These are phyloP conservation scores for Stegodyphus dumicola DNA, from an alignment of 1,140 invertebrate species.

Conservation along the genomic window DNA sequence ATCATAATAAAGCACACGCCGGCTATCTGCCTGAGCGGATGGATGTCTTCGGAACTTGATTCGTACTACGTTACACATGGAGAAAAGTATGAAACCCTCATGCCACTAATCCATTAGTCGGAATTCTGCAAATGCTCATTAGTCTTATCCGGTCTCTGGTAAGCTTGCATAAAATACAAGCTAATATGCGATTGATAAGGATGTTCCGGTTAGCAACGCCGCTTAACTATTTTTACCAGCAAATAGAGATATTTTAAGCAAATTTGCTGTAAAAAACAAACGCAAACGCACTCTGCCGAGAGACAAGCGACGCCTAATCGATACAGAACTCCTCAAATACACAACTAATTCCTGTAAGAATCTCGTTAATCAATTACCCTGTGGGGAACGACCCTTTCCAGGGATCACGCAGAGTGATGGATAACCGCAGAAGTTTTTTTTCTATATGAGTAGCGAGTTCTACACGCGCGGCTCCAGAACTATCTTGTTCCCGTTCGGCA, in stretches of 20 bases:
- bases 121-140: too few relatives aligned
- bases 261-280: background rate
- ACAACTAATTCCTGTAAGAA: background rate
- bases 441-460: background rate
- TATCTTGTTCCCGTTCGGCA: background rate
- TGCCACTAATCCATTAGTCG: too few relatives aligned
- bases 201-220: background rate
- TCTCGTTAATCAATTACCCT: conserved; percentile 7
- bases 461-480: background rate
- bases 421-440: background rate
- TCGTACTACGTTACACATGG: too few relatives aligned
- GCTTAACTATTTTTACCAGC: too few relatives aligned
- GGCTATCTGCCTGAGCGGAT: too few relatives aligned
- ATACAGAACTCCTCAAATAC: background rate
- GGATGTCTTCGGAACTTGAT: too few relatives aligned
- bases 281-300: background rate
- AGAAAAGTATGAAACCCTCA: too few relatives aligned
- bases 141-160: too few relatives aligned
- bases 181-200: background rate
- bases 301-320: background rate
- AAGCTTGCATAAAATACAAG: background rate
- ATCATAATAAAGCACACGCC: too few relatives aligned
- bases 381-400: background rate
- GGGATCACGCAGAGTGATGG: background rate
- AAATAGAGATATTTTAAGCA: background rate